Conservation (phyloP, 2,113 vertebrate genomes). For the Neodontobutis hainanensis region DNA sequence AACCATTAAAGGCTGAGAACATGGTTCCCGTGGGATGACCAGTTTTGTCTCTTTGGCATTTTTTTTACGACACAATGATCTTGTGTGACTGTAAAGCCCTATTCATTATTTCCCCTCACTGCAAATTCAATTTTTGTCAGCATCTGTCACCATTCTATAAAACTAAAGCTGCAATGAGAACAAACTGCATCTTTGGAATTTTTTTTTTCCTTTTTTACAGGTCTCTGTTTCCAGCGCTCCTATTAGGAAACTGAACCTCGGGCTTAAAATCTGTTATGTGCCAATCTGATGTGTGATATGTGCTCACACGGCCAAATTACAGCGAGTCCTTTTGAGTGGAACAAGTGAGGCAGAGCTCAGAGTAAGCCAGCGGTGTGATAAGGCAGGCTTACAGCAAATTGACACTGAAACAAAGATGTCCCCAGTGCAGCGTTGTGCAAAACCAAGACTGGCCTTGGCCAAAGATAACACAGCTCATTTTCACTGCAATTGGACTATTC, state of each 20-base stretch:
- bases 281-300: constrained; percentile 39
- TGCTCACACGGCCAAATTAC: constrained; percentile 32
- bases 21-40: too few relatives aligned
- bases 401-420: constrained; percentile 46
- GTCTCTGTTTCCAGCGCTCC: neutral
- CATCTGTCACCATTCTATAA: too few relatives aligned
- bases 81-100: too few relatives aligned
- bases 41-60: too few relatives aligned
- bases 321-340: constrained; percentile 32
- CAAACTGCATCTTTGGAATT: too few relatives aligned
- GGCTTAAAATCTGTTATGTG: constrained; percentile 29
- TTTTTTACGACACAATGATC: too few relatives aligned
- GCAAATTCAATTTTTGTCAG: too few relatives aligned
- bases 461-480: constrained; percentile 24
- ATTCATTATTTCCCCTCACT: too few relatives aligned
- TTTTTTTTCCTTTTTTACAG: neutral
- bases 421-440: constrained; percentile 14
- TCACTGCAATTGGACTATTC: neutral
- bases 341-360: constrained; percentile 8
- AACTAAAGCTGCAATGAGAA: too few relatives aligned
- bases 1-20: too few relatives aligned
- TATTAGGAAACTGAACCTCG: constrained; percentile 9
- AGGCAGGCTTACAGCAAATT: constrained; percentile 40
- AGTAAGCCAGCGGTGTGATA: constrained; percentile 27
- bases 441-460: constrained; percentile 22